These are phyloP conservation scores for Drepana falcataria DNA, from an alignment of 2,888 invertebrate genomes.

Conservation along the genomic window DNA sequence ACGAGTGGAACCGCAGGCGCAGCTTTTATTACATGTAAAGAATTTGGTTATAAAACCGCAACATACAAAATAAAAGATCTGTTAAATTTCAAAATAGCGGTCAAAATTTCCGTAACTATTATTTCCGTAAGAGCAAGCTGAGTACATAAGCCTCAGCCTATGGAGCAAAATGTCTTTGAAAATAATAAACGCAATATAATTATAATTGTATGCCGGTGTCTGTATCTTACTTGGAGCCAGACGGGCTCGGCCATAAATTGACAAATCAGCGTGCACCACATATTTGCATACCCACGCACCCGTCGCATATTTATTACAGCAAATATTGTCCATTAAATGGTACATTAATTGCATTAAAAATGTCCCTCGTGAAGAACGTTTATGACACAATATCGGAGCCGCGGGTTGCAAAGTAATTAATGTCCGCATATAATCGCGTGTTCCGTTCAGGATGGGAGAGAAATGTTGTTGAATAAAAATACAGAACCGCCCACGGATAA, in stretches of 20 bases:
- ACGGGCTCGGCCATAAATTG: constrained; percentile 9
- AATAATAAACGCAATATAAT: too few species aligned
- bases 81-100: too few species aligned
- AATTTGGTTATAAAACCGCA: too few species aligned
- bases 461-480: neutral
- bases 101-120: too few species aligned
- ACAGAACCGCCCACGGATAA: neutral
- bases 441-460: neutral
- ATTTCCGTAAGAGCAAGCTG: too few species aligned
- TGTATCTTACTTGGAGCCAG: neutral
- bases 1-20: too few species aligned
- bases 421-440: neutral
- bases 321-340: constrained; percentile 45
- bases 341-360: constrained; percentile 38
- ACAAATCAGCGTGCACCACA: constrained; percentile 21
- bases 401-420: neutral
- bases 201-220: neutral
- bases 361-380: constrained; percentile 6
- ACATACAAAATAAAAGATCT: too few species aligned
- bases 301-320: constrained; percentile 47
- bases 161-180: too few species aligned
- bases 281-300: constrained; percentile 18
- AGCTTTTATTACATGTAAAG: too few species aligned
- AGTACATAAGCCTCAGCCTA: too few species aligned
- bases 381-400: constrained; percentile 8